Evolutionary conservation across 2,888 invertebrate species (phyloP).

Genomic region (Octodonta nipae): DNA sequence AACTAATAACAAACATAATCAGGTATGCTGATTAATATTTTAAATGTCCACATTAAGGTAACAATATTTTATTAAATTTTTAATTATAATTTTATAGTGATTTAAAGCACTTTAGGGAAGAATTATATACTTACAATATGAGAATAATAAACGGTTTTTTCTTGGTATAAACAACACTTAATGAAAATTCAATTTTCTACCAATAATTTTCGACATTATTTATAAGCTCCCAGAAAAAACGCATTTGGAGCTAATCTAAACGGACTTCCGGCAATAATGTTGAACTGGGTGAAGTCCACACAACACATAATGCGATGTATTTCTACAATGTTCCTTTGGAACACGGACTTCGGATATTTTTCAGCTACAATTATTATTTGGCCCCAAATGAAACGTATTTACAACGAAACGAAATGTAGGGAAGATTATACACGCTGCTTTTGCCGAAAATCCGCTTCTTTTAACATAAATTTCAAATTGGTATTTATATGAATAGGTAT

Average conservation of each 20-base stretch:
- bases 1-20: too few relatives aligned
- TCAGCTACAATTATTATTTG: conserved; percentile 9
- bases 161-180: conserved; percentile 28
- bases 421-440: too few relatives aligned
- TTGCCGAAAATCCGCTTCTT: conserved; percentile 6
- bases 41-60: conserved; percentile 9
- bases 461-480: too few relatives aligned
- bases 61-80: conserved; percentile 4
- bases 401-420: too few relatives aligned
- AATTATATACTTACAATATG: conserved; percentile 31
- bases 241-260: conserved; percentile 4
- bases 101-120: conserved; percentile 39
- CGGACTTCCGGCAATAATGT: conserved; percentile 4
- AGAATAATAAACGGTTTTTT: conserved; percentile 21
- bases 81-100: conserved; percentile 21
- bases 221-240: conserved; percentile 18
- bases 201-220: conserved; percentile 17
- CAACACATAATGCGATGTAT: too few relatives aligned
- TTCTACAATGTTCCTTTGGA: too few relatives aligned
- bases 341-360: conserved; percentile 5
- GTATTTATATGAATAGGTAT: conserved; percentile 18
- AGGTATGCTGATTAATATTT: too few relatives aligned
- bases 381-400: conserved; percentile 9
- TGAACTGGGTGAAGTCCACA: too few relatives aligned
- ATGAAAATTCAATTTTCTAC: conserved; percentile 25